These are phyloP conservation scores for Pelodytes ibericus DNA, from an alignment of 2,797 vertebrate genomes.

Conservation along the genomic window DNA sequence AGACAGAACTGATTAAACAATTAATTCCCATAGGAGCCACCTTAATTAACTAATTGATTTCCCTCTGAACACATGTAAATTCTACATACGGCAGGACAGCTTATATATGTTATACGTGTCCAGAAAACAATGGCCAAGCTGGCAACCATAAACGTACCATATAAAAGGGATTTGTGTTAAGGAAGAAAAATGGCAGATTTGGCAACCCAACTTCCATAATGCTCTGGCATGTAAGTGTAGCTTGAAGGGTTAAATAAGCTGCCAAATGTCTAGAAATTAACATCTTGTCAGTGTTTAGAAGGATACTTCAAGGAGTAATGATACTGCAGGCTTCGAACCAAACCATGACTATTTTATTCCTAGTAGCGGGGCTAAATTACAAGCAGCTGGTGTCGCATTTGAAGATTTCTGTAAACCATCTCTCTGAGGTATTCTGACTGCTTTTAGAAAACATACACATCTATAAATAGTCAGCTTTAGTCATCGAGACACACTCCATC, in stretches of 20 bases:
- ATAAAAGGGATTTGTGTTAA: no score
- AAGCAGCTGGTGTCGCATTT: conserved; percentile 63
- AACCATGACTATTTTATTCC: conserved; percentile 57
- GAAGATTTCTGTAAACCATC: conserved; percentile 61
- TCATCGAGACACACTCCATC: conserved; percentile 43
- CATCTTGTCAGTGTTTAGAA: conserved; percentile 55
- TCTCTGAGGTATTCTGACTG: conserved; percentile 63
- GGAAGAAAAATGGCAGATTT: no score
- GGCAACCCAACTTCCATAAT: no score
- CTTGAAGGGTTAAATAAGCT: conserved; percentile 24
- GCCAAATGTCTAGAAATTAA: conserved; percentile 30
- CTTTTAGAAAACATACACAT: conserved; percentile 62
- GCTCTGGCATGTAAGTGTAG: no score
- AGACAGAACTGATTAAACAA: no score
- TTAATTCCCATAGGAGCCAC: no score
- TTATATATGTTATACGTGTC: no score
- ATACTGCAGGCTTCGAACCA: conserved; percentile 52
- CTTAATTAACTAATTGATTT: no score
- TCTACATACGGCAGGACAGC: no score
- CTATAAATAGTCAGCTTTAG: background rate
- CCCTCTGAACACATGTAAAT: no score
- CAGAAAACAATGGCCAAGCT: no score
- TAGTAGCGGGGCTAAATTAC: conserved; percentile 65
- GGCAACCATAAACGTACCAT: no score
- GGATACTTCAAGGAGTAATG: conserved; percentile 63